These are phyloP conservation scores for Hetaerina titia DNA, from an alignment of 2,888 invertebrate genomes.

Conservation along the genomic window DNA sequence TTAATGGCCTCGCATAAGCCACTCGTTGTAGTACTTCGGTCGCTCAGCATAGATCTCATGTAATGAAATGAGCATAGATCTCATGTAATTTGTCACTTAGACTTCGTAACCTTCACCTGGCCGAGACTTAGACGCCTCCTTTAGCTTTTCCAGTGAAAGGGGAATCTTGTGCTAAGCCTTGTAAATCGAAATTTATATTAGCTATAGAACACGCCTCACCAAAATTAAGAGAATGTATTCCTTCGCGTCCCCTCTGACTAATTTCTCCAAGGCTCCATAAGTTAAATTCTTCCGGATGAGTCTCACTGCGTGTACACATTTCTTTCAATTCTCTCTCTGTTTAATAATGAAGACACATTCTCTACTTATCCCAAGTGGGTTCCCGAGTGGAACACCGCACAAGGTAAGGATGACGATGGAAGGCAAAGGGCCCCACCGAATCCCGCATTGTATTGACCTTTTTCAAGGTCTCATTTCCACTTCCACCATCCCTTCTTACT, in stretches of 20 bases:
- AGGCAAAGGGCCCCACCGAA: neutral
- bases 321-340: neutral
- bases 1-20: no score
- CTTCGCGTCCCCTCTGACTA: neutral
- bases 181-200: neutral
- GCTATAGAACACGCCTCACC: neutral
- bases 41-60: no score
- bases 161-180: neutral
- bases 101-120: no score
- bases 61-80: no score
- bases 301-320: neutral
- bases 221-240: neutral
- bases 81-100: no score
- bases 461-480: neutral
- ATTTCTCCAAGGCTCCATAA: neutral
- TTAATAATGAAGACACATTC: constrained; percentile 20
- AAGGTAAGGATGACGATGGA: neutral
- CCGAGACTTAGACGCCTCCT: no score
- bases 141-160: neutral
- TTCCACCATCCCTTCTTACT: neutral
- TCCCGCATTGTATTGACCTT: constrained; percentile 7
- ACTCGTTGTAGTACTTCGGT: no score
- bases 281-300: neutral
- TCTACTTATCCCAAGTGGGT: neutral
- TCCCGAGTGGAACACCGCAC: neutral